These are phyloP conservation scores for Miichthys miiuy DNA, from an alignment of 2,797 vertebrate genomes.

Conservation along the genomic window DNA sequence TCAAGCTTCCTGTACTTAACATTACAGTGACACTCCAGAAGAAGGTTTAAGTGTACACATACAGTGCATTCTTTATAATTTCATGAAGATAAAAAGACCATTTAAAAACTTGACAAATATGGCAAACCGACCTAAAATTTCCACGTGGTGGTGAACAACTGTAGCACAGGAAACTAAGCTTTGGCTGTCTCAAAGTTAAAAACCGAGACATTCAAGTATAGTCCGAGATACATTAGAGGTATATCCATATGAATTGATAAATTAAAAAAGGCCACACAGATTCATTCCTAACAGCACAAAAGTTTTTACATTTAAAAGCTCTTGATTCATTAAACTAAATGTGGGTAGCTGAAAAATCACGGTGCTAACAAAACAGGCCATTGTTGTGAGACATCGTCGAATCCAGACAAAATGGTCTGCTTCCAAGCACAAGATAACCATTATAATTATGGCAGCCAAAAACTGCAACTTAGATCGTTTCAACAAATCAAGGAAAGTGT, in stretches of 20 bases:
- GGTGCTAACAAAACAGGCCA: constrained; percentile 89
- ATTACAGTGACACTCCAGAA: constrained; percentile 79
- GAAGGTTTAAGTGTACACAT: constrained; percentile 76
- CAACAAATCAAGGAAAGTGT: constrained; percentile 90
- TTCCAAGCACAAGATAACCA: constrained; percentile 90
- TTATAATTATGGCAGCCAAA: constrained; percentile 86
- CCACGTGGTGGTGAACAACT: constrained; percentile 71
- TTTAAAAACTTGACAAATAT: constrained; percentile 81
- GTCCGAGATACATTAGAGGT: constrained; percentile 82
- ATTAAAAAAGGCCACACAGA: constrained; percentile 93
- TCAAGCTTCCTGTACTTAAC: constrained; percentile 69
- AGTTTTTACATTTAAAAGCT: constrained; percentile 82
- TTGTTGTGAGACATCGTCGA: constrained; percentile 86
- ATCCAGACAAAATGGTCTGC: constrained; percentile 83
- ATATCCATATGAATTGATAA: constrained; percentile 93
- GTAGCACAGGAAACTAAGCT: constrained; percentile 81
- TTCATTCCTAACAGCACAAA: constrained; percentile 90
- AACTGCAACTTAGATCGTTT: constrained; percentile 90
- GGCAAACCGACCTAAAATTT: constrained; percentile 75
- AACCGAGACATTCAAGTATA: constrained; percentile 93
- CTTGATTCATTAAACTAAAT: constrained; percentile 82
- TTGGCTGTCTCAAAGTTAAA: constrained; percentile 80
- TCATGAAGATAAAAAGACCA: constrained; percentile 79
- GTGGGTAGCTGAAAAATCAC: constrained; percentile 85
- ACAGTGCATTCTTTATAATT: constrained; percentile 76